Evolutionary conservation across 1,140 invertebrate genomes (phyloP), one percentile per base, ranked within the genome.

Genomic region (Andrena cerasifolii): DNA sequence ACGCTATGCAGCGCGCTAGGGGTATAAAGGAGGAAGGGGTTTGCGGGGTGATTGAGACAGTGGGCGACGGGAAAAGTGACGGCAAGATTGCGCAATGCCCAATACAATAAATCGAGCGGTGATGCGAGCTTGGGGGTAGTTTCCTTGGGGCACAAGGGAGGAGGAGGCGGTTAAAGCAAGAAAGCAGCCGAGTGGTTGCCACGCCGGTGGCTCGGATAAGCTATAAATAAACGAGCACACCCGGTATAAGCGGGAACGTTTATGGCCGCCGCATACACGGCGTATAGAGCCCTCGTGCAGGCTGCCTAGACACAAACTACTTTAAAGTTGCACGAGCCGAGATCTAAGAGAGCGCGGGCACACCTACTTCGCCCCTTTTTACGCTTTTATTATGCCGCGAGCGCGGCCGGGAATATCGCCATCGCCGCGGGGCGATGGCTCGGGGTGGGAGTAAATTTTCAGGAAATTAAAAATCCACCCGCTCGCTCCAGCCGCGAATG

Each of bases 171-270:
- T n/a, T n/a, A 80, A 72, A 81, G 73, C 65, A 58, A 75, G 66
- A 83, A 86, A 78, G 26, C 43, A 43, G 47, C 53, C n/a, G 53
- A 47, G 40, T 21, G 40, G 67, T 16, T 7, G 36, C 12, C 43
- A 56, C 26, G 58, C 24, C 28, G 58, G 54, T 65, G 49, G 40
- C 74, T 65, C 26, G 81, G 70, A 78, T 78, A 72, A 79, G 54
- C 65, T 80, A 80, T 87, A 87, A 88, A 87, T 88, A 88, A 86
- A 80, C 77, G 76, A 87, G 72, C 53, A 65, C 79, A 80, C 74
- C 74, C 79, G 66, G 75, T 79, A 86, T 84, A 82, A 77, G 78
- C 49, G 67, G 21, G 68, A 86, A 85, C 86, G 81, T 87, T 87
- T 84, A 87, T 87, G 63, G 81, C 82, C 28, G 70, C 70, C 74